Evolutionary conservation across 2,888 invertebrate genomes (phyloP), one percentile per base, ranked within the genome.

Genomic region (Cantharis rustica): DNA sequence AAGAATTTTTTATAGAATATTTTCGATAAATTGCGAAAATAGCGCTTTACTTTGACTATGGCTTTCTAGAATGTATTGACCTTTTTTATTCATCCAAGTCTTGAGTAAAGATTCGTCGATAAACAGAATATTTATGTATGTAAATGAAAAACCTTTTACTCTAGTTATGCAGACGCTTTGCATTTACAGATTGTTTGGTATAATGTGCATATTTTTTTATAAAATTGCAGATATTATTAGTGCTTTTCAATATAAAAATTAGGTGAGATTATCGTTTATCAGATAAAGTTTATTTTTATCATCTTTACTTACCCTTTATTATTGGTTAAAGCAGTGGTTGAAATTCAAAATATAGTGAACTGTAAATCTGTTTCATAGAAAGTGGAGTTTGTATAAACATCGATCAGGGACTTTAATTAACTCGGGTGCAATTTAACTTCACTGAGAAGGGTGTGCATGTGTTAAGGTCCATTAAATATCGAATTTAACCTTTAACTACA

Each of bases 341-440:
- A 47, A 47, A 47, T 47, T 47, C 47, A 47, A 47, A 47, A 47
- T 47, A 47, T 47, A 47, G 74, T 75, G 47, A 47, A 75, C 78
- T 76, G 76, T 76, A 78, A 78, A 78, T 78, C 78, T 76, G 78
- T 76, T 63, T 74, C 73, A 71, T 71, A 73, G 75, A 23, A 74
- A 74, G 73, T 47, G 47, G 73, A 77, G 80, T 80, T 75, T 81
- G 81, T 82, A 82, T 84, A 85, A 85, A 85, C 84, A 85, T 81
- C 84, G 82, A 79, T 83, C 80, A 78, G 83, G 83, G 84, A 85
- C 84, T 85, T 84, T 85, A 85, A 85, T 85, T 85, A 85, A 85
- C 84, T 83, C 84, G 81, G 80, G 83, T 81, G 84, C 84, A 85
- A 85, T 84, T 84, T 82, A 82, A 83, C 81, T 83, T 82, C 80